Evolutionary conservation across 30 jellyfish, hydroid and myxozoan species (phyloP), one percentile per base, ranked within the genome.

Genomic region (Cassiopea xamachana): DNA sequence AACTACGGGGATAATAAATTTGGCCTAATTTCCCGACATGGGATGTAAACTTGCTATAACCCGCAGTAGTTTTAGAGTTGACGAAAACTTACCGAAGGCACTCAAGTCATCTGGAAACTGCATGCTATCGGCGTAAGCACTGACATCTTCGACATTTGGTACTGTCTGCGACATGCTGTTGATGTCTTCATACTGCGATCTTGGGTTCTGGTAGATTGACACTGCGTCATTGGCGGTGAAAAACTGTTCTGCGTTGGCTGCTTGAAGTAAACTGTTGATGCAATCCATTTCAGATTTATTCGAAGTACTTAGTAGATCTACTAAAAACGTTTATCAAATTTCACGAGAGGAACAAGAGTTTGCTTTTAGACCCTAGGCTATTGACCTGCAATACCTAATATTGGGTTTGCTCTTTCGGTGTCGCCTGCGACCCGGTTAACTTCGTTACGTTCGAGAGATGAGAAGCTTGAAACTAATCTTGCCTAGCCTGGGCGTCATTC

Each of bases 221-320:
- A 64, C 91, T 50, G 96, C 91, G 88, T 87, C 93, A 48, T 95
- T 92, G 86, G 90, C 87, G 90, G 95, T 98, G 83, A 95, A 79
- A 91, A 95, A 91, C 82, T 95, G 98, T 70, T 95, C 98, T 81
- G 93, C 96, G 68, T 98, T 87, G 79, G 99, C 99, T 69, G 99
- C 96, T 84, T 91, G 98, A 60, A 95, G 96, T 74, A 91, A 91
- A 85, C 97, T 91, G 88, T 95, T 98, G 86, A 95, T 75, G 80
- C 91, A 89, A 50, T 89, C 96, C 96, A 89, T 89, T 83, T 44
- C 79, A 87, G 69, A 50, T 73, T 71, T 79, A 71, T 79, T 69
- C 86, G 87, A 60, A 50, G 82, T 70, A 46, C 60, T 55, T 85
- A 16, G 85, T 51, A 71, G 80, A 83, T 51, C 50, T 71, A 71